These are phyloP conservation scores for Scomber scombrus DNA, from an alignment of 2,113 vertebrate genomes.

Conservation along the genomic window DNA sequence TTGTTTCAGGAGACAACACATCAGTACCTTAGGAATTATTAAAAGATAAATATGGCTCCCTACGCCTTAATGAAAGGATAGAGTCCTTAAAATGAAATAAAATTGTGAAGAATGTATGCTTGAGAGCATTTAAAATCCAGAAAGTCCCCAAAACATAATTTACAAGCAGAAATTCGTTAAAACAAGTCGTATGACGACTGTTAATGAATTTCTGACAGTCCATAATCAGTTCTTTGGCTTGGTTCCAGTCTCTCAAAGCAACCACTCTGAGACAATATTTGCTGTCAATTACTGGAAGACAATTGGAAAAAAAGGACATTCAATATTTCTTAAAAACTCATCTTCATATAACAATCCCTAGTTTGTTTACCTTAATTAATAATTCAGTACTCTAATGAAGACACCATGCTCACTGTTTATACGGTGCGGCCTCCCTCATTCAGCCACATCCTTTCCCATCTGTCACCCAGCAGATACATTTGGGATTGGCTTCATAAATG, in stretches of 20 bases:
- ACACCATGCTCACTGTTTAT: constrained; percentile 40
- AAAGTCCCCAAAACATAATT: constrained; percentile 22
- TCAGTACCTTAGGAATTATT: not conserved
- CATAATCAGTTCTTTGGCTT: constrained; percentile 53
- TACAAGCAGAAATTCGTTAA: constrained; percentile 33
- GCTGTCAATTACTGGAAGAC: constrained; percentile 48
- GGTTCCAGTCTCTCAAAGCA: constrained; percentile 30
- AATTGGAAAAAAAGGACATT: constrained; percentile 55
- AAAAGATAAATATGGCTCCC: not conserved
- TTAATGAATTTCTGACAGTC: constrained; percentile 58
- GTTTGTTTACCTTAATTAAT: constrained; percentile 70
- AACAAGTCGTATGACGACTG: constrained; percentile 14
- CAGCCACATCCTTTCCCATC: constrained; percentile 57
- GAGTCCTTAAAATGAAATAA: constrained; percentile 3
- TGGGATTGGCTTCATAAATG: constrained; percentile 9
- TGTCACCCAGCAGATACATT: constrained; percentile 55
- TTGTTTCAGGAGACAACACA: not conserved
- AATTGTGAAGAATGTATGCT: not conserved
- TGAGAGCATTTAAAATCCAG: not conserved
- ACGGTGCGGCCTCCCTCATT: constrained; percentile 33
- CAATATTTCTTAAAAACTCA: constrained; percentile 45
- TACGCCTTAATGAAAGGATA: not conserved
- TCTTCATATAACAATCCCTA: constrained; percentile 35
- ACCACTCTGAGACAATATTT: constrained; percentile 57
- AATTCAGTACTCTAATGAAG: constrained; percentile 59